Evolutionary conservation across 92 coral and sea anemone genomes (phyloP).

Genomic region (Epizoanthus scotinus): DNA sequence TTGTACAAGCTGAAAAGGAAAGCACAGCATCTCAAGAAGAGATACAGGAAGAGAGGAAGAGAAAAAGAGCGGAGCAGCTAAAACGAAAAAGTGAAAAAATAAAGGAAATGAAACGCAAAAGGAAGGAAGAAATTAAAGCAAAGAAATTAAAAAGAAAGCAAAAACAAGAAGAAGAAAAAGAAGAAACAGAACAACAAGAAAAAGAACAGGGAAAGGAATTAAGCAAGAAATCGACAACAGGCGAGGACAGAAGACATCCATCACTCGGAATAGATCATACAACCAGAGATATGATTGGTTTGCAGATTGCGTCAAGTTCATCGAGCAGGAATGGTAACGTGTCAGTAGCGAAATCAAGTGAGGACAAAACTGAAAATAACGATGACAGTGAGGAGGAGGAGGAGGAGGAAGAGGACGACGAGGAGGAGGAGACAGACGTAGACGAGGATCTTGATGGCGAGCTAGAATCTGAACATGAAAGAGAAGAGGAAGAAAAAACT

Average conservation of each 20-base stretch:
- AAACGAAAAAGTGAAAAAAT: conserved; percentile 12
- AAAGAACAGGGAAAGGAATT: background rate
- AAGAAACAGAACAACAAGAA: background rate
- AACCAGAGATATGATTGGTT: background rate
- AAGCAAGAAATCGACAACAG: background rate
- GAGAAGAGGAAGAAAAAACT: conserved; percentile 21
- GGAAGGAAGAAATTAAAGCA: background rate
- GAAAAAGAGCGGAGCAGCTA: conserved; percentile 23
- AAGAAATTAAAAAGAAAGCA: conserved; percentile 24
- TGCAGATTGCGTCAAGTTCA: background rate
- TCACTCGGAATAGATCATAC: background rate
- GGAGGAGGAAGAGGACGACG: conserved; percentile 19
- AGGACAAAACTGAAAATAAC: background rate
- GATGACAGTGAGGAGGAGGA: conserved; percentile 9
- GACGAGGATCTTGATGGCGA: conserved; percentile 22
- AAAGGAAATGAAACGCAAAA: conserved; percentile 11
- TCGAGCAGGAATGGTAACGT: background rate
- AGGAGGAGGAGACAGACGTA: conserved; percentile 15
- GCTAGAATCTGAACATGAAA: conserved; percentile 34
- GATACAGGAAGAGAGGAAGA: conserved; percentile 14
- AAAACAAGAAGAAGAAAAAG: background rate
- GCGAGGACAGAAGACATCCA: background rate
- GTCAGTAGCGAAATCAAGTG: background rate
- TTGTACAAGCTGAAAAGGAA: conserved; percentile 28
- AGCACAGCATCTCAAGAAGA: background rate